phyloP scores from a whole-genome alignment of 2,113 vertebrate genomes.

The Zosterops pallidus region DNA sequence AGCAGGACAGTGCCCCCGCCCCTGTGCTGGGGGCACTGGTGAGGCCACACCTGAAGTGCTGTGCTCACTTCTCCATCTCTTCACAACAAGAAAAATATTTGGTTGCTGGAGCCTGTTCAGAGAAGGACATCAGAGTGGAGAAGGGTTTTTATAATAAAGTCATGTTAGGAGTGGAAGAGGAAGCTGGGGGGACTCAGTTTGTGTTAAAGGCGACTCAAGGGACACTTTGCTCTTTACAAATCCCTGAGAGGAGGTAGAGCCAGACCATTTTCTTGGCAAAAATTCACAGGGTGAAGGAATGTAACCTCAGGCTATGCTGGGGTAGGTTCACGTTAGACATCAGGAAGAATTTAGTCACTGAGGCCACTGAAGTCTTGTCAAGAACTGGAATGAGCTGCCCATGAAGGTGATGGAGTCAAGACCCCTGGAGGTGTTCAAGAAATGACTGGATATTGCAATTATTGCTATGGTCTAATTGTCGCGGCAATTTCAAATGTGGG shows the following conservation, averaged over 20 bases:
- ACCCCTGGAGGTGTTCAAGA: neutral
- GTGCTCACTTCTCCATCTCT: neutral
- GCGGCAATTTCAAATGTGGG: neutral
- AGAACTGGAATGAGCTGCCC: neutral
- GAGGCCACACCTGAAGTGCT: accelerated
- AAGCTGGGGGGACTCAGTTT: accelerated
- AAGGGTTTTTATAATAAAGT: neutral
- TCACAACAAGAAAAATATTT: accelerated
- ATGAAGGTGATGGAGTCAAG: neutral
- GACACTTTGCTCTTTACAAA: neutral
- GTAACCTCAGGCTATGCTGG: neutral
- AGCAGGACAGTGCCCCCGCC: neutral
- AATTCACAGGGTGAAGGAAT: neutral
- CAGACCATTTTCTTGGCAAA: neutral
- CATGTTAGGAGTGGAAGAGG: neutral
- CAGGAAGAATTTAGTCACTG: neutral
- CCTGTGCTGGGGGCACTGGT: neutral
- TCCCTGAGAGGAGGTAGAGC: neutral
- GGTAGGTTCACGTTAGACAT: neutral
- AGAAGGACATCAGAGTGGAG: accelerated
- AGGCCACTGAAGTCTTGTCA: neutral
- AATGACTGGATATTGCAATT: neutral
- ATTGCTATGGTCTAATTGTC: too few species aligned
- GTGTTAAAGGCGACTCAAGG: neutral
- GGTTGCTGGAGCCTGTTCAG: neutral